Evolutionary conservation across 2,113 vertebrate genomes (phyloP), one percentile per base, ranked within the genome.

Genomic region (Arvicanthis niloticus): DNA sequence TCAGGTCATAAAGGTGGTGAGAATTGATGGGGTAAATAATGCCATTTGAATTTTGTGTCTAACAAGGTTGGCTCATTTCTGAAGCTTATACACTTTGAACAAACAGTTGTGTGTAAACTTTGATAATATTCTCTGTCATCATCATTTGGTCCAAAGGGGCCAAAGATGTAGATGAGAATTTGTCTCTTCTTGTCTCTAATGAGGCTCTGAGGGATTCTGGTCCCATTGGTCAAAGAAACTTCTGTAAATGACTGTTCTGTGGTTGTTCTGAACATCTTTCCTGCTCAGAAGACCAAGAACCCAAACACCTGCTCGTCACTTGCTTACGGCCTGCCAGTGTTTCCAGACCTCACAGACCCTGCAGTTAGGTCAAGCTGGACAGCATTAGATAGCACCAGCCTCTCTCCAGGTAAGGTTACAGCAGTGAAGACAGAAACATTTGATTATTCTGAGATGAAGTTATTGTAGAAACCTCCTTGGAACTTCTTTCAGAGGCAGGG

Each of bases 181-280:
- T 81, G 21, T 72, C 7, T 76, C 48, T 82, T 80, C 75, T 94
- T 65, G 17, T 40, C 19, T 89, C 29, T 97, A 97, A 97, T 67
- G 94, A 95, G 73, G 16, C 94, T 89, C 95, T 62, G 7, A 26
- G 95, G 97, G 85, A 96, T 40, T 90, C 24, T 62, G 29, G 78
- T 70, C 89, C 95, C 78, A 77, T 4, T 53, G 51, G 91, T 10
- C 45, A 87, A 45, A 13, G 31, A 89, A 37, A 51, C 53, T 53
- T 65, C 89, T 89, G 19, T 70, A 85, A 94, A 81, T 40, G 72
- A 42, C 48, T 68, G 40, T 40, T 45, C 86, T 40, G 67, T 86
- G 53, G 45, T 10, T 60, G 15, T 58, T 51, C 58, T 6, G 31
- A 29, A 53, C 16, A 42, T 62, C 9, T 19, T 67, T 60, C 34